A percentile compares a stretch with the other conserved stretches of the same genome.
phyloP scores from a whole-genome alignment of 1,140 invertebrate genomes.

The Aleiodes sp. region DNA sequence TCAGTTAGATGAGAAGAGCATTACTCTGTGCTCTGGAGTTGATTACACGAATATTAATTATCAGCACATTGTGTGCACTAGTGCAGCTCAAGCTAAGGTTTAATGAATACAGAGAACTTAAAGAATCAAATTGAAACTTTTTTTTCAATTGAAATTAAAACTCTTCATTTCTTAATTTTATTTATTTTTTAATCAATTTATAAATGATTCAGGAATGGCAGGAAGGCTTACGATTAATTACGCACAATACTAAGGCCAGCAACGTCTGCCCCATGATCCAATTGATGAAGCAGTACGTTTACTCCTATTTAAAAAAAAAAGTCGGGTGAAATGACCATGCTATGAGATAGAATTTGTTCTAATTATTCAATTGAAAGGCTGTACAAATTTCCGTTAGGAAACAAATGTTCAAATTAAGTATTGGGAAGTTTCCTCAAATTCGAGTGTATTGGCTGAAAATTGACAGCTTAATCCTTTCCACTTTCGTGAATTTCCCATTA shows the following conservation, averaged over 20 bases:
- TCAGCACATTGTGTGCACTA: slow-evolving; percentile 92
- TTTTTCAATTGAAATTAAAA: no score
- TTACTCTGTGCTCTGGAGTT: slow-evolving; percentile 96
- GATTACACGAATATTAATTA: slow-evolving; percentile 99
- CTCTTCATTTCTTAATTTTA: slow-evolving; percentile 6
- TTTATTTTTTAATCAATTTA: slow-evolving; percentile 34
- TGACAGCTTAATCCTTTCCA: no score
- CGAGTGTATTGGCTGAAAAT: no score
- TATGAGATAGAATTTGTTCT: no score
- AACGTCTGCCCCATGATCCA: slow-evolving; percentile 95
- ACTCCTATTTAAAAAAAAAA: not conserved
- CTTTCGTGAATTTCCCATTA: no score
- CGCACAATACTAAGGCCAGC: slow-evolving; percentile 96
- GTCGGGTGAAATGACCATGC: no score
- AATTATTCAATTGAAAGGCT: no score
- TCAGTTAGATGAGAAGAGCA: slow-evolving; percentile 89
- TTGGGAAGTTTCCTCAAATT: no score
- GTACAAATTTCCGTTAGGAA: no score
- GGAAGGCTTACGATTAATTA: slow-evolving; percentile 84
- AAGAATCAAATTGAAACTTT: no score
- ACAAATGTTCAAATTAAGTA: no score
- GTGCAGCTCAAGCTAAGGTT: slow-evolving; percentile 92
- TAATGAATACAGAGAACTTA: no score
- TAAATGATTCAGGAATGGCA: slow-evolving; percentile 85
- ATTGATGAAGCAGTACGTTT: slow-evolving; percentile 97